Evolutionary conservation across 30 jellyfish, hydroid and myxozoan genomes (phyloP).

Genomic region (Cassiopea andromeda): DNA sequence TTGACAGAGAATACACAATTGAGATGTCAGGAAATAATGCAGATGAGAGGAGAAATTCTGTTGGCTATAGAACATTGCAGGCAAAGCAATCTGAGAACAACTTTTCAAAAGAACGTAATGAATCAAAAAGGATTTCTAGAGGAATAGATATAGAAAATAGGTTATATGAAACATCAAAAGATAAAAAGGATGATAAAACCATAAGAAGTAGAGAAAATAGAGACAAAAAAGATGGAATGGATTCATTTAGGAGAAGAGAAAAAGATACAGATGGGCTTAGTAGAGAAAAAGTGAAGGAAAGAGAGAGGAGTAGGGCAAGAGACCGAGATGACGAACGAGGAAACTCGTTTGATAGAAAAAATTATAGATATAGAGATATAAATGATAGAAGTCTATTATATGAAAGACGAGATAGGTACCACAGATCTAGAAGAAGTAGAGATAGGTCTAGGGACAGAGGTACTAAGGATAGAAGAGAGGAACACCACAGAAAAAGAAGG

Average conservation of each 20-base stretch:
- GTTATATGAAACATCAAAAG: not conserved
- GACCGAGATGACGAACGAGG: not conserved
- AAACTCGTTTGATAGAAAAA: conserved; percentile 27
- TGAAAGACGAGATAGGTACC: conserved; percentile 48
- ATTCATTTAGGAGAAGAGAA: not conserved
- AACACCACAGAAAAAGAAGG: conserved; percentile 5
- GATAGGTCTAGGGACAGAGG: conserved; percentile 61
- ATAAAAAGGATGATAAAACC: not conserved
- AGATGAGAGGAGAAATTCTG: conserved; percentile 20
- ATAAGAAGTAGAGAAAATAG: conserved; percentile 13
- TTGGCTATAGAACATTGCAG: not conserved
- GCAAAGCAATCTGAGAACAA: not conserved
- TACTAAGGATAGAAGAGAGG: conserved; percentile 35
- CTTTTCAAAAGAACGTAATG: not conserved
- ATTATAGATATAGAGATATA: conserved; percentile 29
- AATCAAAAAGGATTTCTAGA: not conserved
- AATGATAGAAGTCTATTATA: conserved; percentile 56
- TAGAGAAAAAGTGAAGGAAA: conserved; percentile 7
- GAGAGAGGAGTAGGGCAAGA: not conserved
- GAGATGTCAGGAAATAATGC: not conserved
- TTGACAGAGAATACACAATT: conserved; percentile 13
- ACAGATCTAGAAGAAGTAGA: conserved; percentile 17
- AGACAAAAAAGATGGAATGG: not conserved
- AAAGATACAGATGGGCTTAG: conserved; percentile 21
- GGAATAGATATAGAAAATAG: not conserved